phyloP scores from a whole-genome alignment of 2,888 invertebrate genomes.

The Xylocampa areola region DNA sequence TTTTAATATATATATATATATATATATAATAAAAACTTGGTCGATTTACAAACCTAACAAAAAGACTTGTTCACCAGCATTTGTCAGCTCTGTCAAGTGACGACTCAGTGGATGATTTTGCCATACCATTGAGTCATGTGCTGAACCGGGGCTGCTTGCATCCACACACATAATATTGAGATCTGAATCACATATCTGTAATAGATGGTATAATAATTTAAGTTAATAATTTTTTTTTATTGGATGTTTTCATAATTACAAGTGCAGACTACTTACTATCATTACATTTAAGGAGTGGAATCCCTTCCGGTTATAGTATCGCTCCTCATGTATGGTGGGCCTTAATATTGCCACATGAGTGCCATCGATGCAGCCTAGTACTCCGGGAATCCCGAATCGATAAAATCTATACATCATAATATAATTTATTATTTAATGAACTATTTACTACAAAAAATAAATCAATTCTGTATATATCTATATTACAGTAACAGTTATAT shows the following conservation, averaged over 20 bases:
- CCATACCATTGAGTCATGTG: neutral
- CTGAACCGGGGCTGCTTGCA: neutral
- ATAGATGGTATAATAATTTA: too few species aligned
- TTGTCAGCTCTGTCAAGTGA: neutral
- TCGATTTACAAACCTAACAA: slow-evolving; percentile 1
- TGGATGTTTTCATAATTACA: too few species aligned
- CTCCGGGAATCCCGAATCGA: slow-evolving; percentile 20
- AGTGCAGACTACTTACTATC: too few species aligned
- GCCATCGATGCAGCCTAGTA: slow-evolving; percentile 29
- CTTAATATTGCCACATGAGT: slow-evolving; percentile 23
- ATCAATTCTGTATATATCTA: too few species aligned
- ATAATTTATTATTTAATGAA: too few species aligned
- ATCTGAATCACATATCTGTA: slow-evolving; percentile 3
- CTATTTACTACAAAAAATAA: too few species aligned
- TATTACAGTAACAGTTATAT: too few species aligned
- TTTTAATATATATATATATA: neutral
- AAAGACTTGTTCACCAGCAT: neutral
- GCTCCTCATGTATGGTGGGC: slow-evolving; percentile 11
- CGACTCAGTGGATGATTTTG: slow-evolving; percentile 1
- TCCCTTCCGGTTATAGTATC: slow-evolving; percentile 18
- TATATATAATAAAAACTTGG: neutral
- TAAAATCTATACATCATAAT: slow-evolving; percentile 2
- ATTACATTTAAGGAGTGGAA: slow-evolving; percentile 14
- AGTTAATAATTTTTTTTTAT: too few species aligned
- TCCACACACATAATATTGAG: slow-evolving; percentile 1